Evolutionary conservation across 2,113 vertebrate species (phyloP).

Genomic region (rat (Rattus norvegicus)): DNA sequence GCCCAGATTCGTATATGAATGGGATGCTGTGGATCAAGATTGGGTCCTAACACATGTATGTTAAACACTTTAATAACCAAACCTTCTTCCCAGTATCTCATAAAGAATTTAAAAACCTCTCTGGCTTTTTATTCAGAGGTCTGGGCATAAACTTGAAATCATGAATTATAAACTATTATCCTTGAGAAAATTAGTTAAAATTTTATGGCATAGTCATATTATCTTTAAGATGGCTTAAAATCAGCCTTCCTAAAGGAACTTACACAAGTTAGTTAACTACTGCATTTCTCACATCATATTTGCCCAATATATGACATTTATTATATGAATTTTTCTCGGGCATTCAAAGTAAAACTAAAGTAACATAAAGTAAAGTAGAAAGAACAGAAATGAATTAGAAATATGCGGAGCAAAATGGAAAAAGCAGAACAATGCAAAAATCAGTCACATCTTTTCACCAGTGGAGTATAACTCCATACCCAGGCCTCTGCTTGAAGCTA

Average conservation of each 20-base stretch:
- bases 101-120: background rate
- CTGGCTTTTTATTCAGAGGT: background rate
- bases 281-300: background rate
- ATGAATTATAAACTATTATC: background rate
- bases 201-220: background rate
- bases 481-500: background rate
- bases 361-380: background rate
- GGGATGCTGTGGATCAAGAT: background rate
- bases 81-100: background rate
- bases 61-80: background rate
- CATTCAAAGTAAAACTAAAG: background rate
- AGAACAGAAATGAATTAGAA: background rate
- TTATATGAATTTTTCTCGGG: background rate
- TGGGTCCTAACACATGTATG: no score
- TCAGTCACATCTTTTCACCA: rapidly evolving
- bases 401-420: background rate
- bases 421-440: background rate
- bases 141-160: background rate
- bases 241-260: background rate
- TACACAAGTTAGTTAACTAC: background rate
- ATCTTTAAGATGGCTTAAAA: background rate
- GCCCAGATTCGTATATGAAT: background rate
- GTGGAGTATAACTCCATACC: background rate
- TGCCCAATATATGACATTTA: background rate
- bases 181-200: background rate